These are phyloP conservation scores for Entomyzon cyanotis DNA, from an alignment of 2,113 vertebrate species.

Conservation along the genomic window DNA sequence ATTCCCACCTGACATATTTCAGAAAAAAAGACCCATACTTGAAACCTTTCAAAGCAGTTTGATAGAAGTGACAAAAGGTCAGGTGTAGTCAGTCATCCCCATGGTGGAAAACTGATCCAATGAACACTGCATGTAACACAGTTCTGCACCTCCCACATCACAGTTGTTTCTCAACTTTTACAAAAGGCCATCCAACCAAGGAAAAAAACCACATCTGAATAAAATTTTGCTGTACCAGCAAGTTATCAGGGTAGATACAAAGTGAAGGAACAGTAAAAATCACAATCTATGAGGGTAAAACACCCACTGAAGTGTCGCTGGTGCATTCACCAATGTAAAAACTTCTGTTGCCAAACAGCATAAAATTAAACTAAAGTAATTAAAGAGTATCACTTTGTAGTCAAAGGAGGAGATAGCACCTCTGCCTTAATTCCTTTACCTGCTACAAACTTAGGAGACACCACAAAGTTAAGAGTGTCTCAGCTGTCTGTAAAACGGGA, in stretches of 20 bases:
- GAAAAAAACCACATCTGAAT: background rate
- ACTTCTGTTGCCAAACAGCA: background rate
- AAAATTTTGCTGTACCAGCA: background rate
- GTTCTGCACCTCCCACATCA: background rate
- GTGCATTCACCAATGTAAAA: background rate
- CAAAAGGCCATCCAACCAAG: background rate
- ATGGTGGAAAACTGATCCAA: background rate
- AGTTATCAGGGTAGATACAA: background rate
- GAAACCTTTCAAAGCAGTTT: background rate
- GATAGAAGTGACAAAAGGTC: background rate
- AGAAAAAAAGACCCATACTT: background rate
- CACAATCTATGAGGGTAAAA: background rate
- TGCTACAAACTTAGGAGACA: accelerated
- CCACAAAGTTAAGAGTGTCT: background rate
- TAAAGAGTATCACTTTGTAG: background rate
- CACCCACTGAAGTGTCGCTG: background rate
- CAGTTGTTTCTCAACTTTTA: background rate
- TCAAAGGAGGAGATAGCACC: background rate
- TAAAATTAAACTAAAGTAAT: background rate
- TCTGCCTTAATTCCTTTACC: background rate
- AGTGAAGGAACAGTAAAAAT: background rate
- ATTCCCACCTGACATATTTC: background rate
- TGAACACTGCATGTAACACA: background rate
- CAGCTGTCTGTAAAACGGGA: background rate
- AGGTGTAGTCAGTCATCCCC: background rate